Evolutionary conservation across 92 coral and sea anemone genomes (phyloP).

Genomic region (Actinernus sp.): DNA sequence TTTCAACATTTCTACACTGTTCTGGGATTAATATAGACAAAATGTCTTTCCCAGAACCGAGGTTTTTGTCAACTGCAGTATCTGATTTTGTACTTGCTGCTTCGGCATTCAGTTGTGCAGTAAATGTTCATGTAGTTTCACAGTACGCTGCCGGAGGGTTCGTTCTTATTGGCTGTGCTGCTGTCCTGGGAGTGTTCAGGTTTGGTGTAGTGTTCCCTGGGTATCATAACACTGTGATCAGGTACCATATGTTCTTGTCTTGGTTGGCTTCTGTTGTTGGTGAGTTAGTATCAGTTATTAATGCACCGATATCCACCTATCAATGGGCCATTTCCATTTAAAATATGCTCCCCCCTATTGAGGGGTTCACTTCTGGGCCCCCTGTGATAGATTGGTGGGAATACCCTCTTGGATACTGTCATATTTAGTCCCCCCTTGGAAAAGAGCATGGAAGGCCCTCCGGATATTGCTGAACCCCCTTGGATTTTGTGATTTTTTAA

Average conservation of each 20-base stretch:
- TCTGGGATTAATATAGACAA: too few relatives aligned
- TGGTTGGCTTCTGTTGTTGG: conserved; percentile 89
- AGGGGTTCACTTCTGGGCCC: too few relatives aligned
- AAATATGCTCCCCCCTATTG: too few relatives aligned
- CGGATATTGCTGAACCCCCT: too few relatives aligned
- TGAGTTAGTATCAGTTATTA: conserved; percentile 16
- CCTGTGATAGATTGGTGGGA: too few relatives aligned
- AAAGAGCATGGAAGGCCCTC: too few relatives aligned
- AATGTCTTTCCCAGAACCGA: conserved; percentile 12
- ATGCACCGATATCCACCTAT: too few relatives aligned
- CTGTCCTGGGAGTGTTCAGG: conserved; percentile 78
- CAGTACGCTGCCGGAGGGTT: conserved; percentile 74
- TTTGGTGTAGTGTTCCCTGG: conserved; percentile 75
- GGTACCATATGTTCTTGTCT: conserved; percentile 62
- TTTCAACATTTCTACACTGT: too few relatives aligned
- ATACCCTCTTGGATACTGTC: too few relatives aligned
- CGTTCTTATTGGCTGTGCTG: conserved; percentile 73
- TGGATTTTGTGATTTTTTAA: too few relatives aligned
- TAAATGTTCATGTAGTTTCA: conserved; percentile 36
- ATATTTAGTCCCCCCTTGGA: too few relatives aligned
- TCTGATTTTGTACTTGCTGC: conserved; percentile 85
- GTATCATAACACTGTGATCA: conserved; percentile 56
- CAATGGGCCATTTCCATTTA: too few relatives aligned
- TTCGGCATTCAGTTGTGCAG: conserved; percentile 70
- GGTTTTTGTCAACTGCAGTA: conserved; percentile 80